phyloP scores from a whole-genome alignment of 2,888 invertebrate genomes.

The Patella depressa region DNA sequence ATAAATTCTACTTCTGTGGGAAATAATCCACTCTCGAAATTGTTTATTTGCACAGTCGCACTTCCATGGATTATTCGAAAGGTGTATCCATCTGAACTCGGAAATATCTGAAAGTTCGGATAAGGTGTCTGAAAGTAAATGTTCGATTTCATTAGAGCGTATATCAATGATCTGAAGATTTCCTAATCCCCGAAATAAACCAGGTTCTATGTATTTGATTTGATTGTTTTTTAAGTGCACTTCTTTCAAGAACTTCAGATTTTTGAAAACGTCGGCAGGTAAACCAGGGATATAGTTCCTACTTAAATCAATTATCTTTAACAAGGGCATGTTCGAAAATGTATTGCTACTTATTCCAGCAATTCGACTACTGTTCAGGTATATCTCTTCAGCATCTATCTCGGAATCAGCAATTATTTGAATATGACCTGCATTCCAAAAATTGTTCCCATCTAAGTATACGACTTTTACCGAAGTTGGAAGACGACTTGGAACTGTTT shows the following conservation, averaged over 20 bases:
- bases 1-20: constrained; percentile 8
- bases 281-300: constrained; percentile 20
- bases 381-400: constrained; percentile 18
- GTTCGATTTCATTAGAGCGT: constrained; percentile 13
- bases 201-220: constrained; percentile 8
- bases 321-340: constrained; percentile 12
- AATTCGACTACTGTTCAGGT: constrained; percentile 27
- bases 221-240: constrained; percentile 22
- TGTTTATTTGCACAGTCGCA: constrained; percentile 23
- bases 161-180: constrained; percentile 16
- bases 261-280: background rate
- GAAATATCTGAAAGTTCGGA: background rate
- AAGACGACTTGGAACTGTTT: constrained; percentile 12
- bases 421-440: background rate
- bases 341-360: background rate
- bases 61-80: constrained; percentile 24
- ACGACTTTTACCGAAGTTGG: constrained; percentile 13
- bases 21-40: constrained; percentile 20
- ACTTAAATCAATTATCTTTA: constrained; percentile 19
- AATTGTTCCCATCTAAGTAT: constrained; percentile 24
- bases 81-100: background rate
- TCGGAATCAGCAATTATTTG: background rate
- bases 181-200: background rate
- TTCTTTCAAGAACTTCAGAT: constrained; percentile 15
- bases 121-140: background rate